Base-by-base conservation (phyloP, 2,113 vertebrate species). In the Perca flavescens region DNA sequence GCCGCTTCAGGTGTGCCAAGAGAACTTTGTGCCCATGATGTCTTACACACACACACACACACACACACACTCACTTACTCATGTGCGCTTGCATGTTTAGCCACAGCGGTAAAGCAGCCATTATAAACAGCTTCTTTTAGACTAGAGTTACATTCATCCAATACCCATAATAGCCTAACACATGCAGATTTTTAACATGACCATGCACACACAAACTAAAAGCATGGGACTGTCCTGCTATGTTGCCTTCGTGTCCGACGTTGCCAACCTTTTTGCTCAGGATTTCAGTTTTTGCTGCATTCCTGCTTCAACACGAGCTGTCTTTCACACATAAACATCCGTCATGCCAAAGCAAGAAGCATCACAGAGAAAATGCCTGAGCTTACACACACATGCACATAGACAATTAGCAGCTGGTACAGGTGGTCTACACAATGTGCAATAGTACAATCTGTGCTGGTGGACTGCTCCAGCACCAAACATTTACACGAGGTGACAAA, bases 11-110 rank as follows among this genome's bases (percentile, higher is more conserved):
- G 76, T 90, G 92, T 91, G 88, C 89, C 86, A 90, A 91, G 88
- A 91, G 74, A 86, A 86, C 88, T 80, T 67, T 85, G 83, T 89
- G 89, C 81, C 92, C 90, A 88, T 89, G 83, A 91, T 90, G 91
- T 93, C 91, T 89, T 85, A 90, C 87, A 83, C 84, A 43, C 71
- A 60, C 8, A 40, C 36, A 40, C 36, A 40, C 1, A 36, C 7
- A 36, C 7, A 36, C 8, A 40, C 1, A 40, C 8, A 40, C 36
- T 9, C 7, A 40, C 40, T 1, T 9, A 10, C 40, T 9, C 40
- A 11, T 6, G 7, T 9, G 10, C 2, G 10, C 10, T 77, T 93
- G 89, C 93, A 90, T 92, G 89, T 89, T 86, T 72, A 86, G 83
- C 76, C 90, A 77, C 84, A 85, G 71, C 75, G 63, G 80, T 80